A percentile compares a stretch with the other conserved stretches of the same genome.
Conservation (phyloP, 2,797 vertebrate genomes). For the Gobio occitaniae region DNA sequence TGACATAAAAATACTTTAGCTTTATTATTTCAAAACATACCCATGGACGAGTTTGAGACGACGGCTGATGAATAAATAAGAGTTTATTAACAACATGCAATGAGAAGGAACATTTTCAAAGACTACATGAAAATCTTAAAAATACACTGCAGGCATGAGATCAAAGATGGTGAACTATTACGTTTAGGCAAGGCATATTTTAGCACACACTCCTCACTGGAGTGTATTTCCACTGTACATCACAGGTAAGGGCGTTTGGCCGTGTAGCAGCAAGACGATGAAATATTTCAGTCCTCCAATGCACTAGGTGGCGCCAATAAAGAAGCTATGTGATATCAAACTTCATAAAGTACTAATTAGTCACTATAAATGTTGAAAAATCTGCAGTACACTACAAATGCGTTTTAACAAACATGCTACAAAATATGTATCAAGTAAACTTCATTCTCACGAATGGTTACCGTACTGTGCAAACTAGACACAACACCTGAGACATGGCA, state of each 20-base stretch:
- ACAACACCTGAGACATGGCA: slow-evolving; percentile 23
- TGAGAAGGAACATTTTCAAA: slow-evolving; percentile 39
- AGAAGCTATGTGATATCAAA: background rate
- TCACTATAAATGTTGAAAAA: slow-evolving; percentile 20
- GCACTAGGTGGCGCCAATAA: slow-evolving; percentile 19
- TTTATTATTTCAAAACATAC: slow-evolving; percentile 5
- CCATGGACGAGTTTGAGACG: background rate
- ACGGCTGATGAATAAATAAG: slow-evolving; percentile 26
- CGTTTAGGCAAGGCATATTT: slow-evolving; percentile 43
- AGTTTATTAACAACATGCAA: slow-evolving; percentile 59
- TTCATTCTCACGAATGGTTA: slow-evolving; percentile 16
- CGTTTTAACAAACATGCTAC: slow-evolving; percentile 23
- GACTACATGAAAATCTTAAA: slow-evolving; percentile 16
- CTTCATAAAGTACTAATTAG: background rate
- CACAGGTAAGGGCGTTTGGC: background rate
- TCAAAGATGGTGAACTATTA: slow-evolving; percentile 18
- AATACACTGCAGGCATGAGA: slow-evolving; percentile 30
- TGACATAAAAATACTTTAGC: background rate
- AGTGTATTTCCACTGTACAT: slow-evolving; percentile 13
- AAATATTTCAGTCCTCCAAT: slow-evolving; percentile 7
- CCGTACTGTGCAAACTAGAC: slow-evolving; percentile 11
- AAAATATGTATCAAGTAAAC: slow-evolving; percentile 12
- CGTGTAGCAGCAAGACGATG: slow-evolving; percentile 39
- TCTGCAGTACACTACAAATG: background rate
- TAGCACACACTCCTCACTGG: background rate